Base-by-base conservation (phyloP, 2,113 vertebrate genomes). In the Caretta caretta region DNA sequence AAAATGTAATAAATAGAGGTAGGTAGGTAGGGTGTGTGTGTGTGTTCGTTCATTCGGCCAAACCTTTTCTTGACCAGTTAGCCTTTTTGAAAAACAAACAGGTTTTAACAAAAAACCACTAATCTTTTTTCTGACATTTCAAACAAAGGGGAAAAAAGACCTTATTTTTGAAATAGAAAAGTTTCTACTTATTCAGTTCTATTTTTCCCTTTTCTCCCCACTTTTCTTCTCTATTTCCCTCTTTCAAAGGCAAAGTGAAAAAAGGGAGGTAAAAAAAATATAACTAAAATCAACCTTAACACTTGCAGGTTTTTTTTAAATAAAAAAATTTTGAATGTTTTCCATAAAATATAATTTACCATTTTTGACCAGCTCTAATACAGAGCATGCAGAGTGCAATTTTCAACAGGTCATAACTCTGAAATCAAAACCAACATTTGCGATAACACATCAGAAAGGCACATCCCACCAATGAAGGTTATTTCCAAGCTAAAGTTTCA, bases 161-260 rank as follows among this genome's bases (percentile, higher is more conserved):
- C 75, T 12, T 48, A 12, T 84, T 95, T 83, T 87, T 93, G 92
- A 96, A 87, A 75, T 75, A 93, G 94, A 93, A 94, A 82, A 38
- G 57, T 57, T 89, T 65, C 31, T 35, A 65, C 27, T 65, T 65
- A 16, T 35, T 65, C 62, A 65, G 31, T 65, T 65, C 16, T 35
- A 29, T 35, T 65, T 35, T 65, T 62, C 3, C 19, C 79, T 80
- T 14, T 14, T 83, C 90, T 89, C 69, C 88, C 86, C 62, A 25
- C 54, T 46, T 89, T 92, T 56, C 22, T 16, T 87, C 91, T 94
- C 91, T 91, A 25, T 95, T 91, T 95, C 50, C 69, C 78, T 57
- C 49, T 91, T 94, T 93, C 89, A 96, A 88, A 27, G 86, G 86
- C 94, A 95, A 87, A 88, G 90, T 29, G 57, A 59, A 27, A 96